Evolutionary conservation across 2,797 vertebrate genomes (phyloP).

Genomic region (Fratercula arctica): DNA sequence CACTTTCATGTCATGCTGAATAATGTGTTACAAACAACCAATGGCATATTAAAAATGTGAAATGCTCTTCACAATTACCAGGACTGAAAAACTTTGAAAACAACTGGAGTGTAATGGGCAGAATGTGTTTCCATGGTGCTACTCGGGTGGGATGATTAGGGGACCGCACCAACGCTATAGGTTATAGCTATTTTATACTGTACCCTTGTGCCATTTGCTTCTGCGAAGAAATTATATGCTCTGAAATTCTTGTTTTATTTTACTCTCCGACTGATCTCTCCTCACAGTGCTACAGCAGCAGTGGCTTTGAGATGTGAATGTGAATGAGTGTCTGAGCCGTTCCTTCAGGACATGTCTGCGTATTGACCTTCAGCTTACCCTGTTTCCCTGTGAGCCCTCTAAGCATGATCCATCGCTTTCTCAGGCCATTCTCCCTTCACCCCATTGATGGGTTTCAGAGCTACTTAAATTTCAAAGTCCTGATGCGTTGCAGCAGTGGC

Average conservation of each 20-base stretch:
- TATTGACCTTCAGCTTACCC: slow-evolving; percentile 80
- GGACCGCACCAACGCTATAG: neutral
- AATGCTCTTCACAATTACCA: neutral
- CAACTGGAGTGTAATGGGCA: neutral
- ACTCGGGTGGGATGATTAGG: neutral
- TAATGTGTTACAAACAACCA: neutral
- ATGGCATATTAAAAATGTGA: neutral
- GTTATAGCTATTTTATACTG: neutral
- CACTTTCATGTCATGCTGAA: neutral
- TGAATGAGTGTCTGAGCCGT: slow-evolving; percentile 69
- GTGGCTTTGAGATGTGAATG: slow-evolving; percentile 74
- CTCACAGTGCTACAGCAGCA: slow-evolving; percentile 58
- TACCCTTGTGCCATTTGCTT: slow-evolving; percentile 9
- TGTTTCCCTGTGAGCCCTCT: slow-evolving; percentile 76
- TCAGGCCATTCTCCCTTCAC: slow-evolving; percentile 81
- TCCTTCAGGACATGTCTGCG: slow-evolving; percentile 71
- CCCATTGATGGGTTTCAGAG: slow-evolving; percentile 81
- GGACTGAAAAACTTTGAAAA: neutral
- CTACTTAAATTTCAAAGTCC: slow-evolving; percentile 81
- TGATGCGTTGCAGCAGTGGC: slow-evolving; percentile 73
- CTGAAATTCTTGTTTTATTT: slow-evolving; percentile 65
- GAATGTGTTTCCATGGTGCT: neutral
- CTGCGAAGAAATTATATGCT: slow-evolving; percentile 32
- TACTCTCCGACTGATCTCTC: slow-evolving; percentile 30
- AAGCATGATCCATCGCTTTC: slow-evolving; percentile 82